These are phyloP conservation scores for Monoplex corrugatus DNA, from an alignment of 2,888 invertebrate genomes.

Conservation along the genomic window DNA sequence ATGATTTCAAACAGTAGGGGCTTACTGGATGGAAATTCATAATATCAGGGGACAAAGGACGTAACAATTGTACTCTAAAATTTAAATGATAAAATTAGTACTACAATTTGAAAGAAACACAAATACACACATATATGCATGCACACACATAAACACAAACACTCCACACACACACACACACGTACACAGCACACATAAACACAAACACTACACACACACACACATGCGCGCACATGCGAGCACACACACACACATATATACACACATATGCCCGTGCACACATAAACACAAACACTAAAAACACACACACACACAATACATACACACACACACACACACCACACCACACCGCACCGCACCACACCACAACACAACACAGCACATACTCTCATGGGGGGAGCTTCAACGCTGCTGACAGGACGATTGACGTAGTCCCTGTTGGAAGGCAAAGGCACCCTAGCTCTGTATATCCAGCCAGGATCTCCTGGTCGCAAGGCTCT, in stretches of 20 bases:
- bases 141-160: no score
- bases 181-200: no score
- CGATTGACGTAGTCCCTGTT: slow-evolving; percentile 98
- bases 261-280: not conserved
- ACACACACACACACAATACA: not conserved
- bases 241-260: not conserved
- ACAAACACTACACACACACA: no score
- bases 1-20: no score
- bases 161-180: no score
- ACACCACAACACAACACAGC: not conserved
- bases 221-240: not conserved
- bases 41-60: no score
- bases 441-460: slow-evolving; percentile 96
- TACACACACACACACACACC: not conserved
- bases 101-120: no score
- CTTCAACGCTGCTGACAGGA: slow-evolving; percentile 92
- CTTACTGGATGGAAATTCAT: no score
- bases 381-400: slow-evolving; percentile 60
- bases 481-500: slow-evolving; percentile 91
- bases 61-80: no score
- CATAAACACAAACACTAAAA: not conserved
- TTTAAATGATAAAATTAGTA: no score
- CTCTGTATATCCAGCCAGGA: slow-evolving; percentile 96
- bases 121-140: not conserved
- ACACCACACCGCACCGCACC: not conserved